Conservation (phyloP, 2,888 invertebrate species). For the Abrostola triplasia region DNA sequence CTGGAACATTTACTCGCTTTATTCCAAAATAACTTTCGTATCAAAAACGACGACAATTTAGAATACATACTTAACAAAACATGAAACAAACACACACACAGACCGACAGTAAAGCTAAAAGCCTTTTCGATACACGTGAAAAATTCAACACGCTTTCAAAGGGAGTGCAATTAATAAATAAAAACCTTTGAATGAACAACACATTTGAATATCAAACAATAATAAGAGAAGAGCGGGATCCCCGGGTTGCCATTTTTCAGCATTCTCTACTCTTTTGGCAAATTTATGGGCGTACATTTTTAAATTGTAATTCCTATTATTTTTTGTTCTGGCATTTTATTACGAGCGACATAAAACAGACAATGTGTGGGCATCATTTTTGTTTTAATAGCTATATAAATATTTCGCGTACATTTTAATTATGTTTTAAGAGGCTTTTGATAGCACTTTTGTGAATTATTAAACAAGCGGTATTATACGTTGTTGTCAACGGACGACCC, state of each 20-base stretch:
- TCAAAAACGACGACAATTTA: not conserved
- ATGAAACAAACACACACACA: not conserved
- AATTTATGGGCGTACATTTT: conserved; percentile 51
- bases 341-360: conserved; percentile 36
- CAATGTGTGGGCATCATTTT: conserved; percentile 52
- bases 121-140: conserved; percentile 30
- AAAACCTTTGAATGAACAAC: conserved; percentile 56
- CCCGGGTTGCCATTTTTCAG: conserved; percentile 56
- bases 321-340: conserved; percentile 47
- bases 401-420: conserved; percentile 44
- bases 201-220: conserved; percentile 65
- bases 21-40: not conserved
- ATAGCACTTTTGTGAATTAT: conserved; percentile 30
- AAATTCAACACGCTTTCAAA: conserved; percentile 38
- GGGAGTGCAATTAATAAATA: conserved; percentile 51
- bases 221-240: conserved; percentile 30
- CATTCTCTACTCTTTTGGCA: conserved; percentile 47
- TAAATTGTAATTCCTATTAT: conserved; percentile 46
- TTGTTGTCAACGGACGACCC: conserved; percentile 14
- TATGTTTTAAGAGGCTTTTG: conserved; percentile 31
- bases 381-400: conserved; percentile 51
- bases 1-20: too few relatives aligned
- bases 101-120: conserved; percentile 24
- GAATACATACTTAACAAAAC: not conserved
- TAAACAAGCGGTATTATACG: conserved; percentile 7